Conservation (phyloP, 2,113 vertebrate genomes). For the Archocentrus centrarchus region DNA sequence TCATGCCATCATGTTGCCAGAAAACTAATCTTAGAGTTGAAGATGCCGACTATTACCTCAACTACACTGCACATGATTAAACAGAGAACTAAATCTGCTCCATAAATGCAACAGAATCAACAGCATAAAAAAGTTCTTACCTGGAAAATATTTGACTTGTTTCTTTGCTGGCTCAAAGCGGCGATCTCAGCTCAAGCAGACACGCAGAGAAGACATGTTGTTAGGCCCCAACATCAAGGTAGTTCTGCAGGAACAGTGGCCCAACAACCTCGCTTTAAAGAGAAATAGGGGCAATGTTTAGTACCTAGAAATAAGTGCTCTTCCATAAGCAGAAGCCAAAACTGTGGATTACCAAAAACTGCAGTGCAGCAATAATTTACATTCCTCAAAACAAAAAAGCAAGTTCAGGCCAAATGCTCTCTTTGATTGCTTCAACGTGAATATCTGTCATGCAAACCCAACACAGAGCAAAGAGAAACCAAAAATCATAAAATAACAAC, state of each 20-base stretch:
- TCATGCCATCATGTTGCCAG: background rate
- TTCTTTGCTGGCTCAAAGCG: background rate
- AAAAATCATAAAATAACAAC: background rate
- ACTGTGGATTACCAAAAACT: background rate
- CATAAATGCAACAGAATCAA: background rate
- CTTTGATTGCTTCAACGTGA: background rate
- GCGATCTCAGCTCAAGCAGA: background rate
- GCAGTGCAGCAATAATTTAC: slow-evolving; percentile 8
- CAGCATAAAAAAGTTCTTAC: background rate
- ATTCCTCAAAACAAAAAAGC: background rate
- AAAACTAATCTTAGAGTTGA: background rate
- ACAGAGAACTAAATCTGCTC: background rate
- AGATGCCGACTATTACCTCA: background rate
- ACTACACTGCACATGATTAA: background rate
- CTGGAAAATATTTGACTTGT: background rate
- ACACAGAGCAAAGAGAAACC: background rate
- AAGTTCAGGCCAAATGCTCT: background rate
- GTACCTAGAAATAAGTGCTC: background rate
- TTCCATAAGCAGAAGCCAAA: background rate
- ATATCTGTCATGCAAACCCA: background rate
- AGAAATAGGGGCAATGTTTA: background rate
- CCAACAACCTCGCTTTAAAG: background rate
- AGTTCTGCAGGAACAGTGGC: background rate
- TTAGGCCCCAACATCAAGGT: background rate
- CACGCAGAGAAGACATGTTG: background rate